Evolutionary conservation across 2,113 vertebrate species (phyloP).

Genomic region (Polypterus senegalus): DNA sequence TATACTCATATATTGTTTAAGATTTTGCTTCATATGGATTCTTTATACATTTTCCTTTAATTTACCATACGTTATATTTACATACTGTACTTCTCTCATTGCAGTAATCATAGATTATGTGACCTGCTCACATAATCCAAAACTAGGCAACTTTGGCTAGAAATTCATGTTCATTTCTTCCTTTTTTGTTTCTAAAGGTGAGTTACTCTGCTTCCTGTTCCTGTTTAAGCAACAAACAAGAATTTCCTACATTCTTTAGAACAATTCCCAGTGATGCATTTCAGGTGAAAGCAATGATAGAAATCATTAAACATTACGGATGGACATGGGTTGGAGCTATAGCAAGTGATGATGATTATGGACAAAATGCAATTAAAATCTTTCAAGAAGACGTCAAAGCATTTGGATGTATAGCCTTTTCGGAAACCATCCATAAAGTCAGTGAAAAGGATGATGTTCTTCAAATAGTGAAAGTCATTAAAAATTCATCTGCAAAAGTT

Average conservation of each 20-base stretch:
- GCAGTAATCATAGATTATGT: background rate
- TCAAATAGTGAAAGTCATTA: slow-evolving; percentile 39
- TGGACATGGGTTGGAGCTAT: slow-evolving; percentile 57
- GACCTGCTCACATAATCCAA: background rate
- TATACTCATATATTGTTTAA: too few species aligned
- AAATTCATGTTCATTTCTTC: background rate
- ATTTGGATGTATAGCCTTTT: slow-evolving; percentile 48
- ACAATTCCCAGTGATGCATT: slow-evolving; percentile 51
- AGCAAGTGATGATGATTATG: slow-evolving; percentile 47
- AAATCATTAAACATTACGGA: slow-evolving; percentile 41
- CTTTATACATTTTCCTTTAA: background rate
- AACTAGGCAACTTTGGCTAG: background rate
- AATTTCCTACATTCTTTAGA: slow-evolving; percentile 45
- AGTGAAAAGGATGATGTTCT: slow-evolving; percentile 27
- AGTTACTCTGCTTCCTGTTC: slow-evolving; percentile 53
- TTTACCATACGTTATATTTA: too few species aligned
- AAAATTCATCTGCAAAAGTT: slow-evolving; percentile 39
- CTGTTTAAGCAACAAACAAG: slow-evolving; percentile 43
- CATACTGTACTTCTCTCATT: background rate
- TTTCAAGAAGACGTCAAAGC: slow-evolving; percentile 34
- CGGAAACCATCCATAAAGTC: slow-evolving; percentile 31
- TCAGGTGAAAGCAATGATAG: slow-evolving; percentile 41
- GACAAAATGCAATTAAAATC: slow-evolving; percentile 42
- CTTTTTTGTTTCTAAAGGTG: slow-evolving; percentile 28
- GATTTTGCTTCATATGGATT: background rate